Percentiles rank a stretch among this genome's conserved stretches.
Conservation (phyloP, 2,797 vertebrate genomes). For the Phaenicophaeus curvirostris region DNA sequence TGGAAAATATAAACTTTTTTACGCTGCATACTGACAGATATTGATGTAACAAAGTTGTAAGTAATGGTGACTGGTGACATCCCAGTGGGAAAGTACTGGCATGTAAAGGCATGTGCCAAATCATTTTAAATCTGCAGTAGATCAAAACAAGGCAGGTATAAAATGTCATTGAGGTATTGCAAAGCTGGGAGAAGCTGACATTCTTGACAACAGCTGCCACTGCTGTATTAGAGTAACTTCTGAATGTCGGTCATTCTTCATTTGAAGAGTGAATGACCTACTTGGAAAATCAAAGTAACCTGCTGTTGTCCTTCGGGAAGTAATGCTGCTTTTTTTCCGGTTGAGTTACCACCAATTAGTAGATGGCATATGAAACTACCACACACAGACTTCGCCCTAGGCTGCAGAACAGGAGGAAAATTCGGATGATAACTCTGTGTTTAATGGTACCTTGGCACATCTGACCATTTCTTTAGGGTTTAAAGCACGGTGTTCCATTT, state of each 20-base stretch:
- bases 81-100: not conserved
- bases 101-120: not conserved
- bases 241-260: not conserved
- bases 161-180: not conserved
- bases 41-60: not conserved
- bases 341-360: not conserved
- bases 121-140: not conserved
- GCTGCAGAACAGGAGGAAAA: not conserved
- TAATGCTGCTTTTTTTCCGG: not conserved
- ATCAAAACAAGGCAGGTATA: not conserved
- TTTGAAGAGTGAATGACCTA: not conserved
- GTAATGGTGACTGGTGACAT: not conserved
- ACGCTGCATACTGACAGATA: not conserved
- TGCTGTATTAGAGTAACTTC: not conserved
- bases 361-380: not conserved
- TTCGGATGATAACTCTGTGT: not conserved
- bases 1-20: not conserved
- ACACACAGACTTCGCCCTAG: not conserved
- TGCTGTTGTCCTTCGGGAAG: not conserved
- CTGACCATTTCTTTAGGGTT: not conserved
- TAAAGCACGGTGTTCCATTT: not conserved
- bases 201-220: slow-evolving; percentile 19
- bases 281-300: slow-evolving; percentile 12
- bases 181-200: not conserved
- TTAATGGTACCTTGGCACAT: not conserved